Evolutionary conservation across 2,888 invertebrate species (phyloP), one percentile per base, ranked within the genome.

Genomic region (Osedax frankpressi): DNA sequence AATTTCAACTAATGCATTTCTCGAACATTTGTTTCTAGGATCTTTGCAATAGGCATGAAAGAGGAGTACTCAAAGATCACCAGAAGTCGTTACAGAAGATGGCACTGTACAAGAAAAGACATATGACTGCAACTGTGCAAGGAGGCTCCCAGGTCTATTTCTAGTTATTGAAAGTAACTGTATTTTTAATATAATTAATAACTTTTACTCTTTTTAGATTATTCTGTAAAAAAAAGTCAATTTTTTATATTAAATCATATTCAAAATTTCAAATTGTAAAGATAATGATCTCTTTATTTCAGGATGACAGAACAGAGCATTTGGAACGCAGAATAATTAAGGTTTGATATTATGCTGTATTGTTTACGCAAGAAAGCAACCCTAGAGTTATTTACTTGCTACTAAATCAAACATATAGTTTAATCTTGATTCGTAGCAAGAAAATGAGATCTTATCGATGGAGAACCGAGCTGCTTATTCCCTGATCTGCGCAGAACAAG

Each of bases 401-500:
- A 11, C 65, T 65, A 24, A 14, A 65, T 65, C 3, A 65, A 11
- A 65, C 11, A n/a, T 26, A 3, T 65, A 26, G n/a, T 6, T n/a
- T 65, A 11, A 65, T 14, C 24, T 11, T 65, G n/a, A 65, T 14
- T 19, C n/a, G 19, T 44, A 84, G 82, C 84, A 84, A 81, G 84
- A 84, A 74, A 80, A 80, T 74, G 81, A 82, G 74, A 82, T 84
- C 72, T 80, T 81, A 14, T 83, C 82, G 75, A 83, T 85, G 82
- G 85, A 85, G 76, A 84, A 84, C 76, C 78, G 84, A 25, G 84
- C 83, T 76, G 83, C 82, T 75, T 85, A 82, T 77, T 84, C 84
- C 63, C 79, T 85, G 29, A 82, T 84, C 77, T 85, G 84, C 75
- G 79, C 85, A n/a, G 84, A 84, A 73, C 83, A 84, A 83, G 85